These are phyloP conservation scores for Archaeoteleia sp. DNA, from an alignment of 2,888 invertebrate species.

Conservation along the genomic window DNA sequence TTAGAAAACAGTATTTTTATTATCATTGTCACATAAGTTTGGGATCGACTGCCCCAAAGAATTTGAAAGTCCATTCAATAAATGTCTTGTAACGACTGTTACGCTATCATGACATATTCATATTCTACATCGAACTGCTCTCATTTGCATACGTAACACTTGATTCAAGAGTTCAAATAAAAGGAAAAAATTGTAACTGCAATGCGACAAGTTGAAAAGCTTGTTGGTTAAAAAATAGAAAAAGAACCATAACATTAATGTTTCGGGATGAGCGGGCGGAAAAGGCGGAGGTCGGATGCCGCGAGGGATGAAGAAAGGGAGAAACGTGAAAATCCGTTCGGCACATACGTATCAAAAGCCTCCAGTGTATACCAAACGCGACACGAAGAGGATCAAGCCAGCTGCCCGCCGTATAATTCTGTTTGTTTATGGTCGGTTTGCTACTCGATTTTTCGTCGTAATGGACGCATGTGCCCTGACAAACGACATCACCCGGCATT, in stretches of 20 bases:
- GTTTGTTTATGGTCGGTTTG: conserved; percentile 71
- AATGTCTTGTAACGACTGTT: neutral
- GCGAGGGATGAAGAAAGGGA: conserved; percentile 28
- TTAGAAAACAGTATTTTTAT: too few species aligned
- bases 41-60: too few species aligned
- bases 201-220: conserved; percentile 25
- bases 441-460: conserved; percentile 72
- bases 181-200: conserved; percentile 16
- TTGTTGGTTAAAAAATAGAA: conserved; percentile 5
- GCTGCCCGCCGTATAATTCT: conserved; percentile 67
- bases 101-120: conserved; percentile 1
- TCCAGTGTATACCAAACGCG: conserved; percentile 48
- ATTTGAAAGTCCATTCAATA: neutral
- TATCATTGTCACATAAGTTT: too few species aligned
- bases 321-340: conserved; percentile 57
- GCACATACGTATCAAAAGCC: conserved; percentile 50
- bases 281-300: conserved; percentile 6
- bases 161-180: conserved; percentile 9
- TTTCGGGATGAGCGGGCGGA: conserved; percentile 1
- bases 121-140: neutral
- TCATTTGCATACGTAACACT: conserved; percentile 18
- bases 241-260: conserved; percentile 4
- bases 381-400: conserved; percentile 58
- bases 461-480: conserved; percentile 70
- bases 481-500: conserved; percentile 62